Conservation (phyloP, 2,888 invertebrate species). For the Lacanobia oleracea region DNA sequence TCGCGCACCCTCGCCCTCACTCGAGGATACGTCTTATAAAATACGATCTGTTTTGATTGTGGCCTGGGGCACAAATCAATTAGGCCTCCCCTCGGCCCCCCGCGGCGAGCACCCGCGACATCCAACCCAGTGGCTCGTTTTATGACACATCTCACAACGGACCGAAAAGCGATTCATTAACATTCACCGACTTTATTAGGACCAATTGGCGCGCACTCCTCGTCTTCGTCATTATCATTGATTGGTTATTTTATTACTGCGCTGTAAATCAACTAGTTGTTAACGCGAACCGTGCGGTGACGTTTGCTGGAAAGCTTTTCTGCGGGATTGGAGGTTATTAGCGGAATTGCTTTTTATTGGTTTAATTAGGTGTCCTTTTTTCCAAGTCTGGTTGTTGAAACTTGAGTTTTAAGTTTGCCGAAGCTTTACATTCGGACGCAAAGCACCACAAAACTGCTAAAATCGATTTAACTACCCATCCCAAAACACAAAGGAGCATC, state of each 20-base stretch:
- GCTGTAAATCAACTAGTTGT: constrained; percentile 60
- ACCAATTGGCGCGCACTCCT: constrained; percentile 80
- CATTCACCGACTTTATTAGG: constrained; percentile 88
- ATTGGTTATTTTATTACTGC: constrained; percentile 71
- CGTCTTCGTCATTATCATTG: constrained; percentile 75
- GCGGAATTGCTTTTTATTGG: constrained; percentile 24
- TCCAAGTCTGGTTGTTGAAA: background rate
- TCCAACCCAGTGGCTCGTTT: constrained; percentile 90
- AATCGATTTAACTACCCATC: background rate
- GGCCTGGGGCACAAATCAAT: constrained; percentile 91
- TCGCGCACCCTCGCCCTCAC: constrained; percentile 83
- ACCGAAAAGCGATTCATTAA: constrained; percentile 88
- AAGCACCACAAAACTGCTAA: background rate
- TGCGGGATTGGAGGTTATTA: constrained; percentile 28
- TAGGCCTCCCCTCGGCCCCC: constrained; percentile 86
- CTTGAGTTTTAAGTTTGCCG: background rate
- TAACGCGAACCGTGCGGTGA: constrained; percentile 51
- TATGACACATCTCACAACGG: constrained; percentile 88
- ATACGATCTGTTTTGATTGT: constrained; percentile 91
- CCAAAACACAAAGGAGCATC: background rate
- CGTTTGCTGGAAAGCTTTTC: constrained; percentile 35
- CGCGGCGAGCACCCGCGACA: constrained; percentile 83
- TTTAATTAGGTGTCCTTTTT: constrained; percentile 3
- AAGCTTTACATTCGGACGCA: background rate
- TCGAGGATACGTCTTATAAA: constrained; percentile 89